Conservation (phyloP, 1,140 invertebrate species). For the Brachionus asplanchnoidis region DNA sequence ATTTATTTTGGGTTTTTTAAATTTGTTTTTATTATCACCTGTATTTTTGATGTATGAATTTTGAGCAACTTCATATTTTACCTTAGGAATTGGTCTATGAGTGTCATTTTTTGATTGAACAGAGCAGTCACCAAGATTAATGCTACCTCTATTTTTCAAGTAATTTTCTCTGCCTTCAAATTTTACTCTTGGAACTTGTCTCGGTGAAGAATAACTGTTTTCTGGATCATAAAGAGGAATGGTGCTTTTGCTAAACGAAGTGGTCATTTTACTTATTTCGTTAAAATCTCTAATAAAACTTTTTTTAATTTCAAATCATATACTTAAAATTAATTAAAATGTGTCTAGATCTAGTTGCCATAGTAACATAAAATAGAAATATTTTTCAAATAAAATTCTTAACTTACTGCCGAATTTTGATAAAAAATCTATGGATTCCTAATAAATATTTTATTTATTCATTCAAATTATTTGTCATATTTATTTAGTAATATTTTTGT, state of each 20-base stretch:
- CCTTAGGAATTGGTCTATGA: not conserved
- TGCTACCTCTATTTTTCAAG: not conserved
- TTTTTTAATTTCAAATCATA: not conserved
- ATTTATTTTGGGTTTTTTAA: not conserved
- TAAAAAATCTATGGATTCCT: not conserved
- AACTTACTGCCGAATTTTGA: not conserved
- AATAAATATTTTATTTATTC: not conserved
- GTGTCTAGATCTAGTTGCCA: not conserved
- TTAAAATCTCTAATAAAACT: not conserved
- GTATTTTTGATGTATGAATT: conserved; percentile 14
- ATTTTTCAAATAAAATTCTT: not conserved
- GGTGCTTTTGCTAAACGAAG: conserved; percentile 29
- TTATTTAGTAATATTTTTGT: no score
- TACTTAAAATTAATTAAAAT: conserved; percentile 5
- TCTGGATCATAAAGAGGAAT: conserved; percentile 28
- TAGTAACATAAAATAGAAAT: not conserved
- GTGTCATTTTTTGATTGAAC: not conserved
- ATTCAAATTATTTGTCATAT: not conserved
- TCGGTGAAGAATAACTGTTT: conserved; percentile 4
- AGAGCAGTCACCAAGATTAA: not conserved
- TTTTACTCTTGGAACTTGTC: conserved; percentile 16
- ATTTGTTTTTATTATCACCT: not conserved
- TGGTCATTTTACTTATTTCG: not conserved
- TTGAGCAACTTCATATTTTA: conserved; percentile 12
- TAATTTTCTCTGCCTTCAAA: conserved; percentile 35